Conservation (phyloP, 2,797 vertebrate genomes). For the Masticophis lateralis region DNA sequence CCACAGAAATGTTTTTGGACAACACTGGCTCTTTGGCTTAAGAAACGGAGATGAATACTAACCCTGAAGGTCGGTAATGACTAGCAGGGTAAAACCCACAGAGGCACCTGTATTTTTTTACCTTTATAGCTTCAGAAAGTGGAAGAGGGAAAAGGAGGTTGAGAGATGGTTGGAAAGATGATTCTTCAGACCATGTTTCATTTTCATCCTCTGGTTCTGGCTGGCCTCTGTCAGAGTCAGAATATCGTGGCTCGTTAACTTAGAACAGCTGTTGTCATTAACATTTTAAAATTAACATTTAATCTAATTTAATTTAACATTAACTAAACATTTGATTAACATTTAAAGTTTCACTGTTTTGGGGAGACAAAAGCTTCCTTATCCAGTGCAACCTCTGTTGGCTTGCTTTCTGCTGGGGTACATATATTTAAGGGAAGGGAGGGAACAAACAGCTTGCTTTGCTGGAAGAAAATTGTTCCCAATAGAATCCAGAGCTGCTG, state of each 20-base stretch:
- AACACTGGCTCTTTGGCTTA: not conserved
- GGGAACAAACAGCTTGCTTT: not conserved
- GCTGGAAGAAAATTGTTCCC: not conserved
- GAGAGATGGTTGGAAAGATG: not conserved
- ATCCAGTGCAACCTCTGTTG: not conserved
- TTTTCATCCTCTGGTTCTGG: not conserved
- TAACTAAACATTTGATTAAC: not conserved
- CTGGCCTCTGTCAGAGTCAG: not conserved
- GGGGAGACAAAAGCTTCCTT: not conserved
- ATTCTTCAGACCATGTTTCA: not conserved
- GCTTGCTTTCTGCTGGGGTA: not conserved
- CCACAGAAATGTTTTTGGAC: not conserved
- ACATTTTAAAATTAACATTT: not conserved
- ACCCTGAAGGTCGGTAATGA: not conserved
- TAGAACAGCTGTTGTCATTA: not conserved
- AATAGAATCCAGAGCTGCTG: slow-evolving; percentile 84
- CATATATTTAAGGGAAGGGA: not conserved
- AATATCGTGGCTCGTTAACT: not conserved
- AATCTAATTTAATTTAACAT: not conserved
- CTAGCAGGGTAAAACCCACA: not conserved
- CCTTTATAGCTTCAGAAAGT: not conserved
- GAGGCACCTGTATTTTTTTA: not conserved
- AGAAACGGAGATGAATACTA: not conserved
- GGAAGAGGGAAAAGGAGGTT: not conserved
- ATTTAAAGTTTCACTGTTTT: not conserved